Base-by-base conservation (phyloP, 1,140 invertebrate genomes). In the Acromyrmex charruanus region DNA sequence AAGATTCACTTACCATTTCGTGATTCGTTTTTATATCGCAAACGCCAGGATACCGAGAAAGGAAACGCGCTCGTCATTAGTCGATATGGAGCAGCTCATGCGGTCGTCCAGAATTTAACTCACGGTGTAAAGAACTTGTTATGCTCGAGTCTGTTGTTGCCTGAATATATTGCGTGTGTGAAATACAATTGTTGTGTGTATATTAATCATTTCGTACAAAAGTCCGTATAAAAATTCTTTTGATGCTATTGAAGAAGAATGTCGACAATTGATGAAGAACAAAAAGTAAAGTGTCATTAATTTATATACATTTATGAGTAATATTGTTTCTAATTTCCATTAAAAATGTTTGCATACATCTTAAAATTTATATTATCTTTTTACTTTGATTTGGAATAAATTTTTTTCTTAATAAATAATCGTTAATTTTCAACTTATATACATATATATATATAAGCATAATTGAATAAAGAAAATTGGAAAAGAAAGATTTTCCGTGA, bases 11-110 rank as follows among this genome's bases (percentile, higher is more conserved):
- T 72, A 18, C 55, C 44, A 35, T 65, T 44, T 4, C 55, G 14
- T 31, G 89, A 90, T 90, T 35, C 69, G 39, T 55, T 55, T 35
- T 69, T 90, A 90, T 90, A 81, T 90, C 86, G 71, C 88, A 44
- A 80, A 44, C 68, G 58, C 72, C 90, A 89, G 88, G 86, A 91
- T 91, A 91, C 66, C 58, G 59, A 63, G 53, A 81, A 77, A 89
- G 90, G 90, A 91, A 88, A 71, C 59, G 61, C 53, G n/a, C 35
- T 74, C 75, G 82, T 80, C 49, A 77, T 91, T 68, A 91, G 85
- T 88, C 85, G 88, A 91, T 91, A 91, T 77, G 82, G 59, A 77
- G 63, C 71, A 61, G 53, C 28, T 53, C 49, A 28, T 1, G 55
- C 53, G 59, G 16, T 28, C 75, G 31, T 39, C 28, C 59, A 65